Evolutionary conservation across 2,888 invertebrate genomes (phyloP), one percentile per base, ranked within the genome.

Genomic region (Autographa gamma): DNA sequence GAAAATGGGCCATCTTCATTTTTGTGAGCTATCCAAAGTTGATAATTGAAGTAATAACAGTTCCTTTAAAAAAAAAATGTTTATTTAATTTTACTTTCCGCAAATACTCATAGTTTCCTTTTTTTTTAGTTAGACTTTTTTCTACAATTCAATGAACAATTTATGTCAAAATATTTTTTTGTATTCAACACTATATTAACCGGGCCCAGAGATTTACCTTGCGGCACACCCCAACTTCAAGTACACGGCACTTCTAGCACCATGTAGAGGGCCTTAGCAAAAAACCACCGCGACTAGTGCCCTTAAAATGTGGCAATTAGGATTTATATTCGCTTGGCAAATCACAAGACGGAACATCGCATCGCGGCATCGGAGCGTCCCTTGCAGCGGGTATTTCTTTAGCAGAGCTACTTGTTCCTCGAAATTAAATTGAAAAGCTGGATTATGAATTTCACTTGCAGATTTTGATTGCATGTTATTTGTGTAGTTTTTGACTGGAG

Each of bases 321-420:
- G 93, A 90, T 89, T 90, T 89, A 91, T 88, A 91, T 94, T 94
- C 92, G 93, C 92, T 88, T 91, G 93, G 92, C 93, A 88, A 89
- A 89, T 90, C 93, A 92, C 86, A 90, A 90, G 89, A 85, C 81
- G 87, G 84, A 88, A 88, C 88, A 88, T 89, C 83, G 83, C 91
- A 84, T 88, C 88, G 89, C 76, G 88, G 90, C 89, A 87, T 85
- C 83, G 86, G 86, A 88, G 89, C 89, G 89, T 86, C 88, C 19
- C 85, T 84, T 77, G 69, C 70, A 74, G 84, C 83, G 86, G 88
- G 88, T 87, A 87, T 90, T 90, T 88, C 89, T 90, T 86, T 85
- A 87, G 88, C 92, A 91, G 89, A 90, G 87, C 89, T 91, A 90
- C 86, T 91, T 89, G 85, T 86, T 86, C 85, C 86, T 85, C 78